A percentile compares a stretch with the other conserved stretches of the same genome.
Evolutionary conservation across 2,888 invertebrate species (phyloP).

Genomic region (Drosophila pseudotalamancana): DNA sequence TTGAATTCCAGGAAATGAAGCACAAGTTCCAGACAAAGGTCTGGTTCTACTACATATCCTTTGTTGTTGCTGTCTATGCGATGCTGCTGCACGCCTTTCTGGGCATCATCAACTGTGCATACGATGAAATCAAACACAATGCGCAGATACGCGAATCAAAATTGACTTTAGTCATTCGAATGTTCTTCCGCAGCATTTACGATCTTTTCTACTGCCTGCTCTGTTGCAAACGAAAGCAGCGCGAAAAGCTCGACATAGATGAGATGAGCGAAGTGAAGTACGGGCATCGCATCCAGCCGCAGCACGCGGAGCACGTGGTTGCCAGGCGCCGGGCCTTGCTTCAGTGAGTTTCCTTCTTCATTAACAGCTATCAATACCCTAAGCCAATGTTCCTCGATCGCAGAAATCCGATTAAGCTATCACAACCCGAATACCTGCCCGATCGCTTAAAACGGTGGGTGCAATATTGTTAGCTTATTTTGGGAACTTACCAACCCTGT

Average conservation of each 20-base stretch:
- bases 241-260: background rate
- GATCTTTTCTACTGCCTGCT: background rate
- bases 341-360: slow-evolving; percentile 8
- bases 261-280: background rate
- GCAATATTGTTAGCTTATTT: too few species aligned
- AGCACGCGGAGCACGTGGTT: background rate
- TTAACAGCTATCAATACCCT: too few species aligned
- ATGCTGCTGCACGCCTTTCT: slow-evolving; percentile 42
- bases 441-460: slow-evolving; percentile 25
- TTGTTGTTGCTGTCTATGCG: slow-evolving; percentile 41
- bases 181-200: slow-evolving; percentile 4
- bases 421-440: slow-evolving; percentile 24
- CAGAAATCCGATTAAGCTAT: background rate
- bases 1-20: slow-evolving; percentile 10
- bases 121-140: slow-evolving; percentile 20
- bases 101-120: slow-evolving; percentile 44
- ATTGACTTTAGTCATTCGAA: background rate
- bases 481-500: background rate
- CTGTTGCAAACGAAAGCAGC: background rate
- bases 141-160: background rate
- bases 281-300: background rate
- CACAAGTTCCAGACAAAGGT: background rate
- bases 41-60: slow-evolving; percentile 42
- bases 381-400: background rate
- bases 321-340: background rate